Evolutionary conservation across 2,888 invertebrate genomes (phyloP), one percentile per base, ranked within the genome.

Genomic region (Ceraclea dissimilis): DNA sequence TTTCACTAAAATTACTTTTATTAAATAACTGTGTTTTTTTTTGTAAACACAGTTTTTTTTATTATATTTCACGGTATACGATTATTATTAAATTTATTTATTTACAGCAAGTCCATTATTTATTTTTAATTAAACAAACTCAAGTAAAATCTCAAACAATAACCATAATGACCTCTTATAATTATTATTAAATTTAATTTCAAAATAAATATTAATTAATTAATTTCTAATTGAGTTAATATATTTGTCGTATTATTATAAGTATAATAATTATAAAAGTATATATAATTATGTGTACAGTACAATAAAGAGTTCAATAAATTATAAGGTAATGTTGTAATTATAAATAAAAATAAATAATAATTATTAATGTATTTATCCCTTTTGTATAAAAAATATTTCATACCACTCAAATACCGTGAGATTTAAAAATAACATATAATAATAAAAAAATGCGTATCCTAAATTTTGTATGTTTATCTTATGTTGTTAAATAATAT

Each of bases 131-230:
- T 49, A 39, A 47, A 18, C 34, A 58, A 54, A 26, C 20, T 26
- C 17, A 50, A 59, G 54, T 59, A 54, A 46, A 56, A 51, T 39
- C 53, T 18, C 55, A 59, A 44, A 26, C 16, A 53, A 75, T 75
- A 78, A 78, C 78, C 78, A 74, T 71, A 77, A 74, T 75, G 78
- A 78, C 77, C 78, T 78, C 78, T 76, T 77, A 76, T 76, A 75
- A 51, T 54, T 47, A 47, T 26, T 47, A 52, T 56, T 53, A 60
- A 55, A 49, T 49, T 60, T 56, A 39, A 39, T 39, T 39, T 39
- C 13, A 39, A n/a, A 39, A 39, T 39, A 39, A 8, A 8, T 8
- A n/a, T 39, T 16, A 39, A 39, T n/a, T 39, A 8, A 39, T 39
- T 39, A n/a, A 8, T 13, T n/a, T 39, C 5, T 54, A 59, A 59